Percentiles rank a stretch among this genome's conserved stretches.
These are phyloP conservation scores for Chamaetylas fuelleborni DNA, from an alignment of 2,113 vertebrate genomes.

Conservation along the genomic window DNA sequence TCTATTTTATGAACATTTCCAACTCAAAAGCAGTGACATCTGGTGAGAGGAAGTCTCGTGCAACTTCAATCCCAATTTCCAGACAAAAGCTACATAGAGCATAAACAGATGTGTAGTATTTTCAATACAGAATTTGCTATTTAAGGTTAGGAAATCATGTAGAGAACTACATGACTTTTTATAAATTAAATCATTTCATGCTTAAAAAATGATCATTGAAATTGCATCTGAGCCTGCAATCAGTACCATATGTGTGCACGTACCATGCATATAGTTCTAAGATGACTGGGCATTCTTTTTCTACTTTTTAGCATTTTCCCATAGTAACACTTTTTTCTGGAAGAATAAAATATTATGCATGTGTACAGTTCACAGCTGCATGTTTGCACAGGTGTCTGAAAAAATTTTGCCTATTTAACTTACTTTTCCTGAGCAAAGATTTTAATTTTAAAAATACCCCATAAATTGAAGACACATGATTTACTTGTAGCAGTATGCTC, in stretches of 20 bases:
- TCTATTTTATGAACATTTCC: not conserved
- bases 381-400: not conserved
- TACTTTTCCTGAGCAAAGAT: not conserved
- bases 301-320: not conserved
- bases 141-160: not conserved
- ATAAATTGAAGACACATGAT: not conserved
- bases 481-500: not conserved
- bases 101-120: not conserved
- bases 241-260: not conserved
- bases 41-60: not conserved
- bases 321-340: not conserved
- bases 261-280: not conserved
- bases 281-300: not conserved
- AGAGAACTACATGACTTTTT: not conserved
- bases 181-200: not conserved
- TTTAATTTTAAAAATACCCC: not conserved
- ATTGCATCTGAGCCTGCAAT: not conserved
- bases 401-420: not conserved
- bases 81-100: not conserved
- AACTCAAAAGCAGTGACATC: not conserved
- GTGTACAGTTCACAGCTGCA: not conserved
- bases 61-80: not conserved
- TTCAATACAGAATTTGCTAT: not conserved
- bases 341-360: not conserved
- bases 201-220: not conserved